A percentile compares a stretch with the other conserved stretches of the same genome.
Conservation (phyloP, 2,797 vertebrate genomes). For the Acanthopagrus latus region DNA sequence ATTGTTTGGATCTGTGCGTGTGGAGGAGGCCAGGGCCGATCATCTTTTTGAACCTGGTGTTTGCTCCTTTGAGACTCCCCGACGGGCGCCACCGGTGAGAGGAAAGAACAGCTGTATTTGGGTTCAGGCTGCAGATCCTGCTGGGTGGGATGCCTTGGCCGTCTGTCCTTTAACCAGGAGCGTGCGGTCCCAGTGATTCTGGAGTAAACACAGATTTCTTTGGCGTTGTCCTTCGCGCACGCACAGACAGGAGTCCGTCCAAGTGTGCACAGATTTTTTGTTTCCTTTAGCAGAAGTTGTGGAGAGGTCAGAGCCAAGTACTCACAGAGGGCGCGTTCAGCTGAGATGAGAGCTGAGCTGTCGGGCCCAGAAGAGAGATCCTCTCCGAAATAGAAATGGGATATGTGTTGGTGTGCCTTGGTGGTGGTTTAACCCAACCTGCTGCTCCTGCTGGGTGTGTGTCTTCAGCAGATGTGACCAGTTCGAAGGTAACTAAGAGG, state of each 20-base stretch:
- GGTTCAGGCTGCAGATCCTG: conserved; percentile 29
- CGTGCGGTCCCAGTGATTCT: conserved; percentile 34
- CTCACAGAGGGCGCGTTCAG: conserved; percentile 43
- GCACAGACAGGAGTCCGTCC: conserved; percentile 42
- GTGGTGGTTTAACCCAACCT: conserved; percentile 12
- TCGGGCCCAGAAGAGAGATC: conserved; percentile 43
- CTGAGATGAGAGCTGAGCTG: conserved; percentile 34
- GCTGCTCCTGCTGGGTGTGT: conserved; percentile 51
- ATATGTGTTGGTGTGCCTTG: conserved; percentile 31
- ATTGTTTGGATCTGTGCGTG: conserved; percentile 4
- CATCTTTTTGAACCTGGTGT: conserved; percentile 7
- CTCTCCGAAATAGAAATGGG: conserved; percentile 13
- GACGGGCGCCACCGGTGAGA: background rate
- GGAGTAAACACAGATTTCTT: conserved; percentile 58
- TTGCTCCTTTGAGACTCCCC: conserved; percentile 21
- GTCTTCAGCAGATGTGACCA: conserved; percentile 28
- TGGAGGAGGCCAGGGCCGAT: conserved; percentile 4
- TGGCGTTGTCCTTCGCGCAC: conserved; percentile 33
- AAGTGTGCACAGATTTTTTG: conserved; percentile 19
- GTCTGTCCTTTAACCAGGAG: conserved; percentile 35
- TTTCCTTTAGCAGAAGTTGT: conserved; percentile 23
- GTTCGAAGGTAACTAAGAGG: conserved; percentile 31
- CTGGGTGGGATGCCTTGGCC: conserved; percentile 43
- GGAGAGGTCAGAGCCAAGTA: conserved; percentile 45
- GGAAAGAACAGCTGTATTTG: conserved; percentile 50